These are phyloP conservation scores for Grapholita molesta DNA, from an alignment of 1,140 invertebrate genomes.

Conservation along the genomic window DNA sequence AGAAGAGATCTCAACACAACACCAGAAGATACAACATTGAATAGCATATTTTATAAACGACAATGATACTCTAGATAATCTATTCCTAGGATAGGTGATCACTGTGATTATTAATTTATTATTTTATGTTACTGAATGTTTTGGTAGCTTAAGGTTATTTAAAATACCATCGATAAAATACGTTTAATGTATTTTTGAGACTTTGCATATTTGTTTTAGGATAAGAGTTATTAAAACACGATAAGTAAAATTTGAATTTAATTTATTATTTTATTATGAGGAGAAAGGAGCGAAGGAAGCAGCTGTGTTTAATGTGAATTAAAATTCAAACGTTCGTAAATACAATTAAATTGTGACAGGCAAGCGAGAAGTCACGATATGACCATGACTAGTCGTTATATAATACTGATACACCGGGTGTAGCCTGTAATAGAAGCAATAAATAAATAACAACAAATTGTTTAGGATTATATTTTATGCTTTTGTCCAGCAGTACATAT, in stretches of 20 bases:
- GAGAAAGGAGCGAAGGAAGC: too few relatives aligned
- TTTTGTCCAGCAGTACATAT: too few relatives aligned
- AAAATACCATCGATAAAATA: background rate
- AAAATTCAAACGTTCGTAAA: too few relatives aligned
- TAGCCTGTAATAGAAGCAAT: too few relatives aligned
- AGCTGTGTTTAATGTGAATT: too few relatives aligned
- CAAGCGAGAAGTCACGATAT: too few relatives aligned
- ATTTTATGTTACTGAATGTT: background rate
- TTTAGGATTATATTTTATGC: too few relatives aligned
- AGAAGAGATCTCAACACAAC: conserved; percentile 45
- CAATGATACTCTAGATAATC: conserved; percentile 12
- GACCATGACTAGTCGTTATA: too few relatives aligned
- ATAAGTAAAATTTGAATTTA: background rate
- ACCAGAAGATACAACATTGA: conserved; percentile 26
- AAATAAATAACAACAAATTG: too few relatives aligned
- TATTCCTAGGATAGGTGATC: conserved; percentile 3
- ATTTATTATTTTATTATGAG: background rate
- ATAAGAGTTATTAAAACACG: background rate
- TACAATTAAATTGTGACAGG: too few relatives aligned
- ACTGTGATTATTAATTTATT: conserved; percentile 18
- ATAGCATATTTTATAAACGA: conserved; percentile 34
- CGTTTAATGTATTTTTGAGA: background rate
- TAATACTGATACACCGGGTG: too few relatives aligned
- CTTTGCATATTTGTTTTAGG: background rate
- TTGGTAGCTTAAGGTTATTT: background rate